Base-by-base conservation (phyloP, 2,888 invertebrate genomes). In the Aphrophora alni region DNA sequence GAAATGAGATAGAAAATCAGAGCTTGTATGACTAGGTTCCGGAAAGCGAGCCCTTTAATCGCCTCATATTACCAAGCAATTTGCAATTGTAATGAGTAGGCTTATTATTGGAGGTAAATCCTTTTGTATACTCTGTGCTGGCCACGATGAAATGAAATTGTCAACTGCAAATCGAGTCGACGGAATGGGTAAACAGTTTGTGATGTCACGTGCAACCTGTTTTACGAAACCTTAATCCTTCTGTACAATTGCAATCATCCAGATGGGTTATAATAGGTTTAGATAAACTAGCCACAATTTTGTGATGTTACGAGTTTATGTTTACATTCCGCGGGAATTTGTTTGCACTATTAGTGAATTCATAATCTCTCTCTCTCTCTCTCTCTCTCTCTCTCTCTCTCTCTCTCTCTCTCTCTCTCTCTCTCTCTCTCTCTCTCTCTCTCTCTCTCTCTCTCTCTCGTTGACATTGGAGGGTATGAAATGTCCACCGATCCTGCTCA, bases 141-240 rank as follows among this genome's bases (percentile, higher is more conserved):
- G 74, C 33, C 59, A 25, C 69, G 78, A 79, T 79, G 78, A 79
- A 79, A 79, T 79, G 78, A 79, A 79, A 79, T 79, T 79, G 78
- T 59, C 78, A 79, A 79, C 74, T 68, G 74, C 59, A 78, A 77
- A 77, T 77, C 71, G 77, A 71, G 77, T 77, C 25, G 75, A 51
- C 24, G 44, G 26, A 71, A 44, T 38, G 12, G 21, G n/a, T 33
- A 28, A 38, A 74, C 38, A 38, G 38, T 3, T 10, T 33, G 38
- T 74, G 38, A 38, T 38, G 74, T 38, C 74, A 74, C 8, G 17
- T 4, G 4, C 24, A 7, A 2, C 7, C 5, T 12, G 12, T 27
- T 8, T 73, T n/a, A 72, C 24, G 5, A 26, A 3, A 17, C 26
- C 59, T 8, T 59, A 38, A 51, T 59, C 59, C 59, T 59, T 5